Conservation (phyloP, 2,888 invertebrate species). For the Galeruca laticollis region DNA sequence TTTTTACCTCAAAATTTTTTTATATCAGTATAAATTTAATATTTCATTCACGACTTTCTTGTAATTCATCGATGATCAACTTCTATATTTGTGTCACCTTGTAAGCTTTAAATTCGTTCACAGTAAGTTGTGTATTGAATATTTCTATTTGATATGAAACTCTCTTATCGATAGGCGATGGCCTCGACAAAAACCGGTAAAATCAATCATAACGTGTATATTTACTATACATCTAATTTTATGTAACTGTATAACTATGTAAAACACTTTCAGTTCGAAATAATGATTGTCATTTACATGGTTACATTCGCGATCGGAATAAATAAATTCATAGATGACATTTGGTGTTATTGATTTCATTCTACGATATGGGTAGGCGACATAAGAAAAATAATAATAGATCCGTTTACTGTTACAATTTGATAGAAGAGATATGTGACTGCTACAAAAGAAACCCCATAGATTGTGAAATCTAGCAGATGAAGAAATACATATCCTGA, state of each 20-base stretch:
- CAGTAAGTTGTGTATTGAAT: background rate
- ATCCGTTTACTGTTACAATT: no score
- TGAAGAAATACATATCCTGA: no score
- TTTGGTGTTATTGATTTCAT: background rate
- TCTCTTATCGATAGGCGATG: slow-evolving; percentile 6
- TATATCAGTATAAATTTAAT: no score
- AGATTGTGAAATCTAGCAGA: no score
- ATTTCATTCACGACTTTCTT: no score
- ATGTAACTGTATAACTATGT: slow-evolving; percentile 2
- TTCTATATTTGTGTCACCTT: background rate
- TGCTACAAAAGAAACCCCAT: no score
- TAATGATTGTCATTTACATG: slow-evolving; percentile 5
- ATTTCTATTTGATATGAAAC: background rate
- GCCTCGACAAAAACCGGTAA: slow-evolving; percentile 7
- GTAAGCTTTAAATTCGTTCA: background rate
- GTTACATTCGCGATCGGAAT: background rate
- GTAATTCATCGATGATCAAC: no score
- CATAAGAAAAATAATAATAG: no score
- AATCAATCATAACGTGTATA: background rate
- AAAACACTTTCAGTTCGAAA: slow-evolving; percentile 2
- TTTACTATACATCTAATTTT: background rate
- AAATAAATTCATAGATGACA: background rate
- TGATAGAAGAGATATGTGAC: no score
- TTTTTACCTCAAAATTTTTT: no score
- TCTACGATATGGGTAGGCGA: background rate